A percentile compares a stretch with the other conserved stretches of the same genome.
These are phyloP conservation scores for Odocoileus hemionus DNA, from an alignment of 2,113 vertebrate species.

Conservation along the genomic window DNA sequence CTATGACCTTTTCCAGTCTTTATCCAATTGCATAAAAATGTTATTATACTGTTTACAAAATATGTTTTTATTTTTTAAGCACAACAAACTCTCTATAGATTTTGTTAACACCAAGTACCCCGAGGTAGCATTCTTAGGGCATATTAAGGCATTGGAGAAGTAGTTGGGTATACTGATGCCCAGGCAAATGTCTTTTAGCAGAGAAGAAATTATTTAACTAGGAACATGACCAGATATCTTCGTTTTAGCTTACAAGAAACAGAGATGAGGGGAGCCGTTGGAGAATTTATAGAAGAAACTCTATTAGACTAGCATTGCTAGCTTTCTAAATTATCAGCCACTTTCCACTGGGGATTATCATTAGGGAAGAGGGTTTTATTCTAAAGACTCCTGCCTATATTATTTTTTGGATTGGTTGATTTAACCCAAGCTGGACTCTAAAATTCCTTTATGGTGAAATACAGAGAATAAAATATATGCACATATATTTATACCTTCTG, in stretches of 20 bases:
- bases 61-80: neutral
- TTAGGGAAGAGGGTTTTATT: neutral
- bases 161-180: neutral
- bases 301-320: neutral
- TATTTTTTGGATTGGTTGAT: neutral
- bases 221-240: neutral
- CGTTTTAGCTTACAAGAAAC: neutral
- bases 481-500: neutral
- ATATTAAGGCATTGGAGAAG: neutral
- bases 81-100: neutral
- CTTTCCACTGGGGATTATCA: neutral
- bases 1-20: neutral
- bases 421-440: neutral
- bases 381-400: neutral
- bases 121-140: neutral
- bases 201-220: neutral
- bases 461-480: neutral
- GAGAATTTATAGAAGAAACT: neutral
- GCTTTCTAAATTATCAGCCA: neutral
- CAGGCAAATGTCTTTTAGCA: neutral
- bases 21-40: neutral
- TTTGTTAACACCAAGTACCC: neutral
- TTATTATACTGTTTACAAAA: neutral
- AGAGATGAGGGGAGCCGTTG: neutral
- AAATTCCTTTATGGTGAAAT: neutral